Conservation (phyloP, 2,113 vertebrate genomes). For the Erpornis zantholeuca region DNA sequence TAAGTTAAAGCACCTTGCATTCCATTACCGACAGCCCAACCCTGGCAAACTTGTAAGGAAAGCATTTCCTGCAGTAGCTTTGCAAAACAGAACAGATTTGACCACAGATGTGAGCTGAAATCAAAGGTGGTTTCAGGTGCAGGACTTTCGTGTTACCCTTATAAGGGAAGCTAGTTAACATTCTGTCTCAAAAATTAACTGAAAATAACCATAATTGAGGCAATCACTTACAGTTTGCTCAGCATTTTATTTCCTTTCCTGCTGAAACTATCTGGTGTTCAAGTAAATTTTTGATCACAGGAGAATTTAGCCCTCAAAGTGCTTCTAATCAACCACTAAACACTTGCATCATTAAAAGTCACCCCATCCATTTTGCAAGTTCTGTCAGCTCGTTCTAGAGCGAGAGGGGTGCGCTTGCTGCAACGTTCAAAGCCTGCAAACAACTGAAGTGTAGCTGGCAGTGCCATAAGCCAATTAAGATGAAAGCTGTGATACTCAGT, state of each 20-base stretch:
- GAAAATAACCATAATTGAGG: conserved; percentile 47
- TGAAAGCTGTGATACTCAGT: conserved; percentile 66
- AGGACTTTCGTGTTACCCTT: not conserved
- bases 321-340: conserved; percentile 58
- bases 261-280: conserved; percentile 34
- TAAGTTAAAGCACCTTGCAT: not conserved
- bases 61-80: not conserved
- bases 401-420: not conserved
- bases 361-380: conserved; percentile 22
- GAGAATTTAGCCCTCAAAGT: conserved; percentile 51
- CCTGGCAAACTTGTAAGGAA: not conserved
- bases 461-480: conserved; percentile 70
- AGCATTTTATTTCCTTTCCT: conserved; percentile 39
- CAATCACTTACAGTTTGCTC: conserved; percentile 13
- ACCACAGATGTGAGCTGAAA: not conserved
- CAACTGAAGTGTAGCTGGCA: conserved; percentile 60
- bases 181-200: conserved; percentile 36
- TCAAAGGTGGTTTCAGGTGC: not conserved
- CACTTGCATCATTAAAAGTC: conserved; percentile 63
- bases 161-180: not conserved
- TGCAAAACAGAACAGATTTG: not conserved
- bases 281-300: conserved; percentile 60
- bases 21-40: not conserved
- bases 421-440: conserved; percentile 63
- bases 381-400: conserved; percentile 16